Percentiles rank a stretch among this genome's conserved stretches.
Conservation (phyloP, 2,113 vertebrate species). For the Cariama cristata region DNA sequence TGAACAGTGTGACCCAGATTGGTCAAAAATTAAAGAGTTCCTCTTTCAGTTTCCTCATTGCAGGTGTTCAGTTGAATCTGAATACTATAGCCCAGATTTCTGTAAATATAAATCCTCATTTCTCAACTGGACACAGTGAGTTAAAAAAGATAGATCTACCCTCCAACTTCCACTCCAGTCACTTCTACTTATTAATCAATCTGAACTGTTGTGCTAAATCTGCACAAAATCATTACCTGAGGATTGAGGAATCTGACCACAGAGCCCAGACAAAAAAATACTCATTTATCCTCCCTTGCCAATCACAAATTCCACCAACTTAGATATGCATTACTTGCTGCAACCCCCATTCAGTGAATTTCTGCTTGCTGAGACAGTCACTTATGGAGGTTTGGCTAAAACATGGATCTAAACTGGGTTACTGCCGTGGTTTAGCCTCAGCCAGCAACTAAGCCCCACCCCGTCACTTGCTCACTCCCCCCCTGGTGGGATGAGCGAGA, state of each 20-base stretch:
- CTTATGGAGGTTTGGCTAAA: background rate
- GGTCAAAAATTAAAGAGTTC: background rate
- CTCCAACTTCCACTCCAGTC: background rate
- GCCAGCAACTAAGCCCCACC: too few relatives aligned
- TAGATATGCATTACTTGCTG: background rate
- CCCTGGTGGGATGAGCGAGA: too few relatives aligned
- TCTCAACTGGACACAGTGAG: background rate
- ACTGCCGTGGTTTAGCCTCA: too few relatives aligned
- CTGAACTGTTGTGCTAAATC: background rate
- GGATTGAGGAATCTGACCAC: background rate
- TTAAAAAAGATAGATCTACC: background rate
- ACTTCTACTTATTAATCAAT: background rate
- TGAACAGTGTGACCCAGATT: accelerated
- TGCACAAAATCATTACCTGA: background rate
- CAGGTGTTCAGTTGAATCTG: background rate
- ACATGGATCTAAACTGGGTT: background rate
- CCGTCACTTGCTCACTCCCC: too few relatives aligned
- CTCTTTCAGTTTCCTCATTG: background rate
- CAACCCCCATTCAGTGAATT: background rate
- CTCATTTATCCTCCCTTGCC: background rate
- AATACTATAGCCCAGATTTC: background rate
- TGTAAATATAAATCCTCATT: background rate
- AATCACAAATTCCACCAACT: background rate
- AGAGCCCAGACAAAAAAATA: background rate
- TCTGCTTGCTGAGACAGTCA: background rate